These are phyloP conservation scores for Trissolcus brochymenae DNA, from an alignment of 2,888 invertebrate genomes.

Conservation along the genomic window DNA sequence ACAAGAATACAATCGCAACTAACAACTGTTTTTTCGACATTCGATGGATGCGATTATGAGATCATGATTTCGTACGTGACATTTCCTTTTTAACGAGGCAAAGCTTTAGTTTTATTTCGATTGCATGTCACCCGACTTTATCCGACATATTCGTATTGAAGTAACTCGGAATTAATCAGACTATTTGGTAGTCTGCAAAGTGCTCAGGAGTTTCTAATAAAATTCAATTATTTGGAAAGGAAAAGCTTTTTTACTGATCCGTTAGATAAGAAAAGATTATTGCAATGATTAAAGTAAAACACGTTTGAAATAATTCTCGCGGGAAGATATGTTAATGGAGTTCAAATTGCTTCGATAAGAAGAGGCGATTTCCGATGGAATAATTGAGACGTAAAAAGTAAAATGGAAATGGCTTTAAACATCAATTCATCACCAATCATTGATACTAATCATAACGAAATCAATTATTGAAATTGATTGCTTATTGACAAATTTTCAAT, in stretches of 20 bases:
- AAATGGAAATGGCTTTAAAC: too few relatives aligned
- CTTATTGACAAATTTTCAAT: too few relatives aligned
- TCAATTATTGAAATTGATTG: too few relatives aligned
- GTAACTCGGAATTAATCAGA: neutral
- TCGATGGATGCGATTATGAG: too few relatives aligned
- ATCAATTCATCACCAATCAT: too few relatives aligned
- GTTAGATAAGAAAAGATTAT: slow-evolving; percentile 21
- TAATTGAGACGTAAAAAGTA: too few relatives aligned
- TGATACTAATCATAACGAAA: too few relatives aligned
- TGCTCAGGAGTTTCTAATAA: slow-evolving; percentile 8
- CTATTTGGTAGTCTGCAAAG: neutral
- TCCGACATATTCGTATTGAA: neutral
- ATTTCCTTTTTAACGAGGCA: too few relatives aligned
- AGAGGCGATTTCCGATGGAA: neutral
- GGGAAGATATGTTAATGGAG: slow-evolving; percentile 1
- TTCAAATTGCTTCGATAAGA: slow-evolving; percentile 11
- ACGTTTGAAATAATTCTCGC: slow-evolving; percentile 17
- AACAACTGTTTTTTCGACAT: too few relatives aligned
- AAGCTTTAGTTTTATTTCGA: neutral
- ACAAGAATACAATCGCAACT: too few relatives aligned
- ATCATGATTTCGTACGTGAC: too few relatives aligned
- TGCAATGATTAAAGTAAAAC: slow-evolving; percentile 21
- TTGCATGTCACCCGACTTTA: neutral
- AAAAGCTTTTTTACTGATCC: slow-evolving; percentile 4
- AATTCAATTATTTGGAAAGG: slow-evolving; percentile 12